Conservation (phyloP, 2,113 vertebrate species). For the Felis catus region F.catus_Fca126_mat1.0 CM031417.1:43114001-43114500, state of each 20-base stretch:
- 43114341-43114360: slow-evolving; percentile 7
- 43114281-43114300: slow-evolving; percentile 10
- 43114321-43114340: background rate
- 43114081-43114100: background rate
- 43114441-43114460: slow-evolving; percentile 39
- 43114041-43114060: background rate
- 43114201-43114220: slow-evolving; percentile 25
- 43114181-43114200: background rate
- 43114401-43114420: slow-evolving; percentile 54
- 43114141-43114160: background rate
- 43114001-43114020: background rate
- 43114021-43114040: background rate
- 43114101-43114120: background rate
- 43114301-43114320: background rate
- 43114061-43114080: background rate
- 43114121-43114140: background rate
- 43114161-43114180: slow-evolving; percentile 52
- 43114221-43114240: slow-evolving; percentile 63
- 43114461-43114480: slow-evolving; percentile 79
- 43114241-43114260: slow-evolving; percentile 33
- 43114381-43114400: slow-evolving; percentile 47
- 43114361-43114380: slow-evolving; percentile 37
- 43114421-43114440: slow-evolving; percentile 26
- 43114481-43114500: slow-evolving; percentile 83
- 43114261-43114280: slow-evolving; percentile 43